phyloP scores from a whole-genome alignment of 2,797 vertebrate genomes.

The Myotis myotis region DNA sequence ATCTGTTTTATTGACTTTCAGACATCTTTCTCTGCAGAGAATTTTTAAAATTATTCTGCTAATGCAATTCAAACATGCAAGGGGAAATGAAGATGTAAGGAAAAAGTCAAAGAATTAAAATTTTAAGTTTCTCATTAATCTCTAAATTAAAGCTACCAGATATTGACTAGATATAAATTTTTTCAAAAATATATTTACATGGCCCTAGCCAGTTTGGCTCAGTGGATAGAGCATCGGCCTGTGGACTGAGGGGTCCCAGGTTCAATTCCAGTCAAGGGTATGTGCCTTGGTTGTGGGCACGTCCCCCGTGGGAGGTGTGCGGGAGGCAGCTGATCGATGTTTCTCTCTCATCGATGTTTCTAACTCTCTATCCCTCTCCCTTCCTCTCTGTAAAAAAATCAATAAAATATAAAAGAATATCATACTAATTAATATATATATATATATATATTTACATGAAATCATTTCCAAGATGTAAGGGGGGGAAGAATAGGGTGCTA shows the following conservation, averaged over 20 bases:
- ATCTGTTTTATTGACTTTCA: neutral
- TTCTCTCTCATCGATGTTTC: too few relatives aligned
- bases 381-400: too few relatives aligned
- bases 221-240: too few relatives aligned
- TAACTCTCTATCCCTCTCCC: too few relatives aligned
- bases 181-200: neutral
- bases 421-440: too few relatives aligned
- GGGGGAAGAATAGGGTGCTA: neutral
- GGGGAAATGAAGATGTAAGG: neutral
- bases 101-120: conserved; percentile 22
- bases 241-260: too few relatives aligned
- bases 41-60: neutral
- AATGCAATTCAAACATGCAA: conserved; percentile 8
- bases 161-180: conserved; percentile 2
- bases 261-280: too few relatives aligned
- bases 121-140: conserved; percentile 35
- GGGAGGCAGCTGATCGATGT: too few relatives aligned
- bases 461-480: neutral
- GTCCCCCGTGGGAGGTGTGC: too few relatives aligned
- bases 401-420: too few relatives aligned
- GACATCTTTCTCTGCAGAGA: neutral
- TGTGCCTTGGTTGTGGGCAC: too few relatives aligned
- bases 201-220: too few relatives aligned
- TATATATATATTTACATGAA: neutral
- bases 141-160: conserved; percentile 15